Percentiles rank a stretch among this genome's conserved stretches.
These are phyloP conservation scores for Aythya baeri DNA, from an alignment of 2,113 vertebrate genomes.

Conservation along the genomic window DNA sequence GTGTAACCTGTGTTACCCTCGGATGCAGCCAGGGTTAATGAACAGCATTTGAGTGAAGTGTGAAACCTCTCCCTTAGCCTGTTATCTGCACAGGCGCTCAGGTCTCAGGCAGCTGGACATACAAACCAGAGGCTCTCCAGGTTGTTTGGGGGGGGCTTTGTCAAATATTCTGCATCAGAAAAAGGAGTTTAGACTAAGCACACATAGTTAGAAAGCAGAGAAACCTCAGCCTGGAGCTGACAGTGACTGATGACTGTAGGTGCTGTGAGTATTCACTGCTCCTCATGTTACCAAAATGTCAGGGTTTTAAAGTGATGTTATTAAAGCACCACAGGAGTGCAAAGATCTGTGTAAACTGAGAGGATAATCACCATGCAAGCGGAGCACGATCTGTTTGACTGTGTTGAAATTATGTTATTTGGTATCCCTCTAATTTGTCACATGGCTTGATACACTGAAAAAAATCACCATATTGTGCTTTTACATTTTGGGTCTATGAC, in stretches of 20 bases:
- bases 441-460: constrained; percentile 34
- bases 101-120: neutral
- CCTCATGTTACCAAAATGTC: constrained; percentile 54
- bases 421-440: constrained; percentile 60
- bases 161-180: neutral
- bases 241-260: constrained; percentile 54
- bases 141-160: neutral
- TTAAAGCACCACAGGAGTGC: constrained; percentile 59
- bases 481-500: constrained; percentile 34
- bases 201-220: constrained; percentile 9
- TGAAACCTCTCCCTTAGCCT: neutral
- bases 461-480: neutral
- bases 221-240: constrained; percentile 45
- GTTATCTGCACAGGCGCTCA: neutral
- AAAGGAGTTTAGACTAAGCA: neutral
- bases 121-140: neutral
- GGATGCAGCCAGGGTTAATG: neutral
- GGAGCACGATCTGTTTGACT: constrained; percentile 8
- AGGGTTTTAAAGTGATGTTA: constrained; percentile 60
- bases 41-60: neutral
- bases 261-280: neutral
- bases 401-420: constrained; percentile 45
- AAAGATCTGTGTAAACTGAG: constrained; percentile 70
- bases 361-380: constrained; percentile 59
- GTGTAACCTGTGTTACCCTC: fast-evolving